phyloP scores from a whole-genome alignment of 2,797 vertebrate genomes.

The Hoplostethus atlanticus region DNA sequence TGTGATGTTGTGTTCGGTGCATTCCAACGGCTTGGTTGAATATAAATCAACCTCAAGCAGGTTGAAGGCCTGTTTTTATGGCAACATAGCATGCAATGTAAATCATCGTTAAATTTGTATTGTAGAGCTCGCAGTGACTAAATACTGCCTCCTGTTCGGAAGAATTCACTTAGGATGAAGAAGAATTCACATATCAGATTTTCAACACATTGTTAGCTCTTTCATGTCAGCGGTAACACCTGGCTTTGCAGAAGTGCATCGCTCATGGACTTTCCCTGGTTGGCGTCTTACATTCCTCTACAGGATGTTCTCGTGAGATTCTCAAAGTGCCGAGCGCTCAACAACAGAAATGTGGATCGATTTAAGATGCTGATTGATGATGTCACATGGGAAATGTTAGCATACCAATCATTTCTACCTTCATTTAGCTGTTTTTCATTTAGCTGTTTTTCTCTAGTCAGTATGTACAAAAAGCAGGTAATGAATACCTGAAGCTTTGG shows the following conservation, averaged over 20 bases:
- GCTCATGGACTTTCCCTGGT: slow-evolving; percentile 65
- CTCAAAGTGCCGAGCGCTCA: neutral
- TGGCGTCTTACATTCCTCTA: slow-evolving; percentile 54
- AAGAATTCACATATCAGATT: slow-evolving; percentile 27
- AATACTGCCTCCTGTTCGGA: slow-evolving; percentile 47
- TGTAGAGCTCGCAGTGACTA: slow-evolving; percentile 31
- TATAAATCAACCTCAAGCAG: slow-evolving; percentile 59
- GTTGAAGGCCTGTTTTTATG: slow-evolving; percentile 43
- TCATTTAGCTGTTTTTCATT: slow-evolving; percentile 9
- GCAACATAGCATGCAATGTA: slow-evolving; percentile 54
- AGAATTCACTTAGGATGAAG: slow-evolving; percentile 51
- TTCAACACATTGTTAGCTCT: slow-evolving; percentile 39
- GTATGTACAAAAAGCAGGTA: slow-evolving; percentile 21
- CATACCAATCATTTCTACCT: slow-evolving; percentile 17
- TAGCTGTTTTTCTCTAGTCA: neutral
- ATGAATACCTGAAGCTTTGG: slow-evolving; percentile 37
- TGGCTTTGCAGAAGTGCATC: slow-evolving; percentile 62
- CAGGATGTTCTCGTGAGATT: slow-evolving; percentile 17
- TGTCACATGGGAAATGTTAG: neutral
- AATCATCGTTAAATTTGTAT: slow-evolving; percentile 54
- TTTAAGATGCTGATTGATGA: neutral
- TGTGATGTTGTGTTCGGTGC: slow-evolving; percentile 25
- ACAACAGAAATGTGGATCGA: slow-evolving; percentile 7
- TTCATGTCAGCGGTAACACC: slow-evolving; percentile 66
- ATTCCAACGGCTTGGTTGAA: slow-evolving; percentile 40